Percentiles rank a stretch among this genome's conserved stretches.
phyloP scores from a whole-genome alignment of 2,113 vertebrate genomes.

The Mus musculus region GRCm39 chr13:75805001-75805500 shows the following conservation, averaged over 20 bases:
- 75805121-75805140: too few relatives aligned
- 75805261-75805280: not conserved
- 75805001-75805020: not conserved
- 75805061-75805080: too few relatives aligned
- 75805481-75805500: not conserved
- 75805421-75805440: not conserved
- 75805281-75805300: not conserved
- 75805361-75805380: not conserved
- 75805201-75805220: not conserved
- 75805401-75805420: not conserved
- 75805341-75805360: not conserved
- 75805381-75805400: not conserved
- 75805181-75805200: not conserved
- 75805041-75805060: too few relatives aligned
- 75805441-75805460: not conserved
- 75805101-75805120: too few relatives aligned
- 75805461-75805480: not conserved
- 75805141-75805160: too few relatives aligned
- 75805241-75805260: not conserved
- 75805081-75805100: too few relatives aligned
- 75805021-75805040: too few relatives aligned
- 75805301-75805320: not conserved
- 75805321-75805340: not conserved
- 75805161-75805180: too few relatives aligned
- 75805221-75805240: not conserved